Evolutionary conservation across 2,797 vertebrate genomes (phyloP).

Genomic region (Petrocephalus sullivani): DNA sequence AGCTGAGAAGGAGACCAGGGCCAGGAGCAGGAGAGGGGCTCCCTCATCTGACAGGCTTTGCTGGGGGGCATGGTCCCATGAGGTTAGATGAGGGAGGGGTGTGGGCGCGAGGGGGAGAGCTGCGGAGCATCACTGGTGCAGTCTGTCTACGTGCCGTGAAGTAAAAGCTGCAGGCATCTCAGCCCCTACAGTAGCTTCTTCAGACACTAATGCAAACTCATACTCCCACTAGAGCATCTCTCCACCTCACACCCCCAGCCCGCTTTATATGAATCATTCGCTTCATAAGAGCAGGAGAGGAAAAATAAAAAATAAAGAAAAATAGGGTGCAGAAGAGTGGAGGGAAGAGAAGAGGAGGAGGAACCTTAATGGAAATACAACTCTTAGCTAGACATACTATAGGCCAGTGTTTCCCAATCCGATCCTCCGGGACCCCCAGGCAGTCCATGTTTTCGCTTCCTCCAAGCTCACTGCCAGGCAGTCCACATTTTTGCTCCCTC

Average conservation of each 20-base stretch:
- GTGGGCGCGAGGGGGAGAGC: background rate
- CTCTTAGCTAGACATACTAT: background rate
- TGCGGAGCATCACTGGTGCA: background rate
- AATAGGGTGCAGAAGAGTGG: background rate
- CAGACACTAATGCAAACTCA: constrained; percentile 53
- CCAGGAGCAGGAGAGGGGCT: background rate
- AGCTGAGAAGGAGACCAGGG: background rate
- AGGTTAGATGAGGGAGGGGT: background rate
- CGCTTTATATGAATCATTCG: constrained; percentile 73
- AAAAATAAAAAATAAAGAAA: constrained; percentile 3
- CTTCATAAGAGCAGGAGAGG: constrained; percentile 50
- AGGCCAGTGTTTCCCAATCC: background rate
- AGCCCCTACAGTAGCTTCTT: constrained; percentile 19
- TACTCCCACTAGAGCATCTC: constrained; percentile 66
- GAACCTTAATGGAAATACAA: background rate
- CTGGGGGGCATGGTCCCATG: background rate
- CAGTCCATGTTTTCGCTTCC: background rate
- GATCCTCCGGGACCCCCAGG: background rate
- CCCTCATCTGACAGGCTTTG: background rate
- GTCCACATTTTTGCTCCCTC: background rate
- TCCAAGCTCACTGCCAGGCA: background rate
- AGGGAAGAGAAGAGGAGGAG: background rate
- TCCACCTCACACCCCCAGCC: constrained; percentile 68
- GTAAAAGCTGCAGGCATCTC: background rate
- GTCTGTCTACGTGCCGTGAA: background rate